Conservation (phyloP, 2,888 invertebrate species). For the Aleiodes testaceus region DNA sequence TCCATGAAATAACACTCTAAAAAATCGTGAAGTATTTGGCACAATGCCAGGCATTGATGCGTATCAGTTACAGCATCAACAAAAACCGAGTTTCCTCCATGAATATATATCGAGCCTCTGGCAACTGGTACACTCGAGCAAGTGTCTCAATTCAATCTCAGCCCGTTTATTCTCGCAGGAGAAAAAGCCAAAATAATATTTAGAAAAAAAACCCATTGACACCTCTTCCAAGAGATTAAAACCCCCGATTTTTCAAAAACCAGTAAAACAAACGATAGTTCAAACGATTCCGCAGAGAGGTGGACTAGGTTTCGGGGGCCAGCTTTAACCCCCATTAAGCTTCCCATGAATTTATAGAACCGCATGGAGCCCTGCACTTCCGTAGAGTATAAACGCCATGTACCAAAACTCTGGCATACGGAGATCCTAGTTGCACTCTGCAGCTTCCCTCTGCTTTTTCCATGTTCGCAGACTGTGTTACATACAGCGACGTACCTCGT, state of each 20-base stretch:
- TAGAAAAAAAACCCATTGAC: neutral
- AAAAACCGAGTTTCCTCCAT: neutral
- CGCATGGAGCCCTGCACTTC: constrained; percentile 58
- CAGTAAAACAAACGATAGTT: constrained; percentile 42
- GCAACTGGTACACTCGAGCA: constrained; percentile 6
- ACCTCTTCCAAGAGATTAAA: constrained; percentile 9
- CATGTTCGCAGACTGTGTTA: constrained; percentile 33
- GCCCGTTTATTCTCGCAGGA: neutral
- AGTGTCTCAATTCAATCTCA: constrained; percentile 26
- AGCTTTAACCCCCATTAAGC: constrained; percentile 72
- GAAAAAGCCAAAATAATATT: neutral
- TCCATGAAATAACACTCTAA: neutral
- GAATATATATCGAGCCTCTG: neutral
- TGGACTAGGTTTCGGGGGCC: constrained; percentile 53
- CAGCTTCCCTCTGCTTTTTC: constrained; percentile 34
- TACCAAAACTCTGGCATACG: constrained; percentile 63
- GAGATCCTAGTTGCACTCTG: constrained; percentile 35
- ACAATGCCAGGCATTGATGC: constrained; percentile 65
- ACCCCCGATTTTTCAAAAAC: constrained; percentile 5
- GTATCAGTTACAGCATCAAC: constrained; percentile 61
- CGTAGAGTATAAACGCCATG: constrained; percentile 62
- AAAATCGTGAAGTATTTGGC: constrained; percentile 26
- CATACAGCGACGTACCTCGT: constrained; percentile 6
- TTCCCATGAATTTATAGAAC: constrained; percentile 71
- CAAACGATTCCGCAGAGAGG: constrained; percentile 1